Evolutionary conservation across 1,140 invertebrate genomes (phyloP).

Genomic region (Drosophila athabasca): DNA sequence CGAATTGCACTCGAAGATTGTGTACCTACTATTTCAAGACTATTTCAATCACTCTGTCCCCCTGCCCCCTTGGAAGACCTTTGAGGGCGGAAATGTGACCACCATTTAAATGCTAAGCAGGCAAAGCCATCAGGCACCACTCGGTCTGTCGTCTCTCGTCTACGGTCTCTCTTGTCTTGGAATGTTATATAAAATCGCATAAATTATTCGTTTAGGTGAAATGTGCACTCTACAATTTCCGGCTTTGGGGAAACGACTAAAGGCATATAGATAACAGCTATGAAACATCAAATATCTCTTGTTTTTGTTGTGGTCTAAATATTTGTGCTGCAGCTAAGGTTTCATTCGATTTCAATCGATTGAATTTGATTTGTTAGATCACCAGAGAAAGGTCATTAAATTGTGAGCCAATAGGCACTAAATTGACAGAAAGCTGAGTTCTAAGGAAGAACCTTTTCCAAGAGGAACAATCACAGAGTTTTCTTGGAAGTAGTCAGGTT

Average conservation of each 20-base stretch:
- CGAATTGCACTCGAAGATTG: conserved; percentile 11
- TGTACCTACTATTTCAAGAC: conserved; percentile 15
- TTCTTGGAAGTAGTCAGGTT: conserved; percentile 2
- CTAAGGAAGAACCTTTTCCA: conserved; percentile 3
- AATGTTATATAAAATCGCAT: conserved; percentile 51
- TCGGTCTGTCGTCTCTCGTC: conserved; percentile 3
- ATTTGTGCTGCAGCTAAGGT: conserved; percentile 40
- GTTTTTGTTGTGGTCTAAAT: conserved; percentile 46
- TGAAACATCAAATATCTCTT: conserved; percentile 39
- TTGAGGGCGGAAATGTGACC: conserved; percentile 67
- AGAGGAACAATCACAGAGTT: not conserved
- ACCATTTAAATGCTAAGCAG: conserved; percentile 76
- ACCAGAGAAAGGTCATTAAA: conserved; percentile 22
- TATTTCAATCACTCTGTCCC: not conserved
- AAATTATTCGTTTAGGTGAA: conserved; percentile 51
- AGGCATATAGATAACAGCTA: conserved; percentile 63
- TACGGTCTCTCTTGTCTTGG: conserved; percentile 32
- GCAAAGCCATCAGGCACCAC: conserved; percentile 33
- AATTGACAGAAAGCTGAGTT: conserved; percentile 19
- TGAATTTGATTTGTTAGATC: conserved; percentile 19
- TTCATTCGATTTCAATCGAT: conserved; percentile 25
- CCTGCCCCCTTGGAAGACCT: not conserved
- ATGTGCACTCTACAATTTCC: conserved; percentile 75
- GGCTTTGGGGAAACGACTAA: conserved; percentile 25
- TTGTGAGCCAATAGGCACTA: conserved; percentile 11